Evolutionary conservation across 2,113 vertebrate genomes (phyloP).

Genomic region (Spilogale gracilis): DNA sequence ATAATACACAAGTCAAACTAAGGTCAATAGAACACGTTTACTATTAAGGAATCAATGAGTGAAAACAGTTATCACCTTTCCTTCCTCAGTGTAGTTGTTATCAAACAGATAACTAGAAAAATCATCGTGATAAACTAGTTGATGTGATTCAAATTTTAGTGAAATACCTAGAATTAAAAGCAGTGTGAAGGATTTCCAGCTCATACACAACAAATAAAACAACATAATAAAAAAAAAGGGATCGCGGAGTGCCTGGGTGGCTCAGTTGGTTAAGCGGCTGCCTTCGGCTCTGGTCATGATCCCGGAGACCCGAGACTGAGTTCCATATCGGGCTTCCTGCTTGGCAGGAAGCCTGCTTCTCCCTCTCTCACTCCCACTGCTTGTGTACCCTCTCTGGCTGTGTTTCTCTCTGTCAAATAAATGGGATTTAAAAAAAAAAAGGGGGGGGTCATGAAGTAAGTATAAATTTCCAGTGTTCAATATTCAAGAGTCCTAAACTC

Average conservation of each 20-base stretch:
- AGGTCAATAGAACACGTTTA: not conserved
- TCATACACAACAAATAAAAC: not conserved
- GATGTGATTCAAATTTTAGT: not conserved
- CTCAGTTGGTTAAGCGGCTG: too few species aligned
- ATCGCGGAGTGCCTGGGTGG: too few species aligned
- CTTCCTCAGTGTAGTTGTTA: not conserved
- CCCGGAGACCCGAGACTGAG: too few species aligned
- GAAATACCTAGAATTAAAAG: slow-evolving; percentile 16
- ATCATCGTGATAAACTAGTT: not conserved
- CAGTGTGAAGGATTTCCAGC: not conserved
- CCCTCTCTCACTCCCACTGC: too few species aligned
- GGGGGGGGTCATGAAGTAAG: not conserved
- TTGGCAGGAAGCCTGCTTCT: too few species aligned
- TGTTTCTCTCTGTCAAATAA: too few species aligned
- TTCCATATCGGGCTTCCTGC: too few species aligned
- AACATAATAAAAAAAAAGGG: not conserved
- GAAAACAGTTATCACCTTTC: not conserved
- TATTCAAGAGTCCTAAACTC: not conserved
- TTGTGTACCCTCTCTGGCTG: too few species aligned
- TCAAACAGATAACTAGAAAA: not conserved
- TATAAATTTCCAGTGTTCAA: not conserved
- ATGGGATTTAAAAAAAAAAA: too few species aligned
- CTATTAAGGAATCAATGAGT: not conserved
- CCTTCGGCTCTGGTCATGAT: too few species aligned
- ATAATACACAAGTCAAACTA: not conserved